Evolutionary conservation across 2,888 invertebrate genomes (phyloP), one percentile per base, ranked within the genome.

Genomic region (Caradrina clavipalpis): DNA sequence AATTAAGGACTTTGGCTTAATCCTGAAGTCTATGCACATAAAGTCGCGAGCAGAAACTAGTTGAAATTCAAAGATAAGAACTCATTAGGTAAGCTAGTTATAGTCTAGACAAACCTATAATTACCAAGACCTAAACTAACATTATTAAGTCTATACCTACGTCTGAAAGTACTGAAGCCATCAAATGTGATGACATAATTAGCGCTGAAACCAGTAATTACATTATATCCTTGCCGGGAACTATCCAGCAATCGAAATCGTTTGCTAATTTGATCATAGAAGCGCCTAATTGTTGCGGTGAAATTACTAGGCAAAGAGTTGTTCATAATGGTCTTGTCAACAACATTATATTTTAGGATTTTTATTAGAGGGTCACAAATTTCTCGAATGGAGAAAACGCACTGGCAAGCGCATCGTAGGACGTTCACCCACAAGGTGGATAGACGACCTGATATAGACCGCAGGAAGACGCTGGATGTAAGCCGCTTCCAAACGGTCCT

Each of bases 241-340:
- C 35, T 57, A 54, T 54, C 80, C 67, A 21, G 66, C 76, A 80
- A 73, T 71, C 19, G 45, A 69, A 80, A 65, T 73, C 57, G 64
- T 51, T 63, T 39, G 26, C 56, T 83, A 82, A 81, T 76, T 83
- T 7, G 49, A 83, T 70, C 66, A 83, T 66, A 65, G 26, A 66
- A 39, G 31, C 7, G 70, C 35, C 54, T 80, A 73, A 73, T 81
- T 75, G 67, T 13, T 57, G 49, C 67, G n/a, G 45, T 62, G 51
- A 79, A 80, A 72, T 80, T 63, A 75, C 21, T 39, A 13, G 2
- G 5, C 68, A 72, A 71, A 55, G 80, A 35, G 10, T 19, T 1
- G 45, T 71, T 31, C 47, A 72, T 13, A 80, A 10, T 56, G 35
- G 50, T n/a, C 1, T 6, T 19, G 11, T 2, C 5, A 11, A 13